Conservation (phyloP, 2,113 vertebrate species). For the Petromus typicus region DNA sequence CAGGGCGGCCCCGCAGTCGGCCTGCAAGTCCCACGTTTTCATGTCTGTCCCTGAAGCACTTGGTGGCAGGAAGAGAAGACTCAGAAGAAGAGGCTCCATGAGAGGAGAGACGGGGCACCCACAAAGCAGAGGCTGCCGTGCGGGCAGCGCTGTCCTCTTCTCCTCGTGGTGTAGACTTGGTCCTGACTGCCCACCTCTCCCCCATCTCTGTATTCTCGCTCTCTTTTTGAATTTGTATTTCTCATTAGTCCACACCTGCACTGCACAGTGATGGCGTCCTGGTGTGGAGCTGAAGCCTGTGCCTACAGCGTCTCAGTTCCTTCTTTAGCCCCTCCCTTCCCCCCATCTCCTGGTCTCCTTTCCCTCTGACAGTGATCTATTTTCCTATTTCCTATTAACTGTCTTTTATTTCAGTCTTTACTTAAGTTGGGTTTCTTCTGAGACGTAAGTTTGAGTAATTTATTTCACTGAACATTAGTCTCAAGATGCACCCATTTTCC, state of each 20-base stretch:
- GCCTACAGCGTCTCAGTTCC: accelerated
- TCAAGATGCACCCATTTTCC: background rate
- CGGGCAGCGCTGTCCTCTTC: background rate
- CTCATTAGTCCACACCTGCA: background rate
- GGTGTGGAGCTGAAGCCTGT: background rate
- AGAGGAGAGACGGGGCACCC: background rate
- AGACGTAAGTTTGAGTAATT: background rate
- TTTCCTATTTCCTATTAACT: background rate
- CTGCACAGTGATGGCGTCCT: background rate
- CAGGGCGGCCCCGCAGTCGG: too few species aligned
- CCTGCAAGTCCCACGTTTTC: too few species aligned
- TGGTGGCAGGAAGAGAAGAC: background rate
- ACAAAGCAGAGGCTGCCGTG: background rate
- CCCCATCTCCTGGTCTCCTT: background rate
- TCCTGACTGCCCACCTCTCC: background rate
- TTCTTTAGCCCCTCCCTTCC: background rate
- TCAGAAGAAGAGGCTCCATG: background rate
- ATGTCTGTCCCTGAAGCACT: background rate
- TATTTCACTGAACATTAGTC: background rate
- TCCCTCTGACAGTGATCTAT: background rate
- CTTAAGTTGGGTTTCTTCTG: background rate
- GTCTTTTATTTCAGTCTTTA: background rate
- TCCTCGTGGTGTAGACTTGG: background rate
- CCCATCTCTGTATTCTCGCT: background rate
- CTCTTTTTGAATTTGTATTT: background rate